Conservation (phyloP, 2,888 invertebrate genomes). For the Ctenicera cuprea region DNA sequence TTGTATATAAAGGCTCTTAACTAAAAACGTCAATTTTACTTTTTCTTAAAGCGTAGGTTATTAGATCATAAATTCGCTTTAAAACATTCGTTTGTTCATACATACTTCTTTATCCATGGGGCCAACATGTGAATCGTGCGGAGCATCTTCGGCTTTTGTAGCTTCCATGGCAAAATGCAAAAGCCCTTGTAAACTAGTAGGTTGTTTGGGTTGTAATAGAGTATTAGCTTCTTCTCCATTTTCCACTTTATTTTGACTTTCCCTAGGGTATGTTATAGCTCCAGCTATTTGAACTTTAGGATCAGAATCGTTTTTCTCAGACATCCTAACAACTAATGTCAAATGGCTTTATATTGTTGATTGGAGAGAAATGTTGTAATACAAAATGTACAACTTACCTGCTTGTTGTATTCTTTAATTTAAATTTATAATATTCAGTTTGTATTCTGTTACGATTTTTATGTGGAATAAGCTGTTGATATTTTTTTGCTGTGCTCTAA, state of each 20-base stretch:
- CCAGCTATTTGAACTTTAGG: slow-evolving; percentile 33
- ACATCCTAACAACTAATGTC: not conserved
- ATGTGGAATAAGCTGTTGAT: no score
- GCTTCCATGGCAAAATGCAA: slow-evolving; percentile 83
- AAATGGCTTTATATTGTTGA: no score
- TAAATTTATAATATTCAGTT: no score
- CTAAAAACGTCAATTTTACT: no score
- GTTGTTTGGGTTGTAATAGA: slow-evolving; percentile 66
- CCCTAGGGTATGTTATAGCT: slow-evolving; percentile 39
- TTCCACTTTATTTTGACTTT: not conserved
- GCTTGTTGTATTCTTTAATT: not conserved
- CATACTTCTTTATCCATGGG: slow-evolving; percentile 81
- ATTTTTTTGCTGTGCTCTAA: no score
- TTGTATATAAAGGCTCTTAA: no score
- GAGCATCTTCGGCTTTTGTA: slow-evolving; percentile 77
- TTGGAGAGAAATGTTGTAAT: no score
- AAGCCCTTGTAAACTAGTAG: slow-evolving; percentile 74
- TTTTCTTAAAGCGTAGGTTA: no score
- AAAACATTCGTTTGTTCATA: slow-evolving; percentile 12
- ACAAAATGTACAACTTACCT: not conserved
- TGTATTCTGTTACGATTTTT: no score
- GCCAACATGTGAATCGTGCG: slow-evolving; percentile 72
- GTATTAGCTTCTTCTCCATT: slow-evolving; percentile 29
- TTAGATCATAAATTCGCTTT: no score
- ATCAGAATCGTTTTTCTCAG: not conserved